Evolutionary conservation across 2,888 invertebrate genomes (phyloP).

Genomic region (Spialia ferax): DNA sequence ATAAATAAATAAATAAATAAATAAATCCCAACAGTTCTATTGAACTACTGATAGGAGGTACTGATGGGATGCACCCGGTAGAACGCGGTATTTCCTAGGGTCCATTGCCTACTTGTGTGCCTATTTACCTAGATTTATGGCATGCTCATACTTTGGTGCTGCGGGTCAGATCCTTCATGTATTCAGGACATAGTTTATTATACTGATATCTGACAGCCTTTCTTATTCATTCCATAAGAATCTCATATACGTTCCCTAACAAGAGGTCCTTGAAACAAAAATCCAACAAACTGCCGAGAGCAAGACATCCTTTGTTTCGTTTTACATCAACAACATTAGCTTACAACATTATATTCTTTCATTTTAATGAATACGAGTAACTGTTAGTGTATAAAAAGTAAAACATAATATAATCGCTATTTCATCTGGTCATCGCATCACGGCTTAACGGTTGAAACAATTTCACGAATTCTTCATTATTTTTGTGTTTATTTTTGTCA

Average conservation of each 20-base stretch:
- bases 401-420: too few relatives aligned
- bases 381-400: too few relatives aligned
- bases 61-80: too few relatives aligned
- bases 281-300: slow-evolving; percentile 2
- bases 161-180: background rate
- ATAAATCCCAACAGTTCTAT: too few relatives aligned
- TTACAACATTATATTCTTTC: too few relatives aligned
- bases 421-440: too few relatives aligned
- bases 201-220: background rate
- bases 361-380: too few relatives aligned
- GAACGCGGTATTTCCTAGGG: background rate
- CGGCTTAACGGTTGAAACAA: too few relatives aligned
- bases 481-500: too few relatives aligned
- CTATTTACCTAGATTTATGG: background rate
- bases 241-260: background rate
- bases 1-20: too few relatives aligned
- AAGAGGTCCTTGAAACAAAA: slow-evolving; percentile 4
- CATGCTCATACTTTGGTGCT: background rate
- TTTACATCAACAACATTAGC: background rate
- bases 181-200: background rate
- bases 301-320: background rate
- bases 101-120: background rate
- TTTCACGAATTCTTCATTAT: too few relatives aligned
- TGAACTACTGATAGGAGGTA: too few relatives aligned
- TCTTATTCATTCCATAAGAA: background rate